Evolutionary conservation across 2,797 vertebrate genomes (phyloP), one percentile per base, ranked within the genome.

Genomic region (Anguilla megastoma): DNA sequence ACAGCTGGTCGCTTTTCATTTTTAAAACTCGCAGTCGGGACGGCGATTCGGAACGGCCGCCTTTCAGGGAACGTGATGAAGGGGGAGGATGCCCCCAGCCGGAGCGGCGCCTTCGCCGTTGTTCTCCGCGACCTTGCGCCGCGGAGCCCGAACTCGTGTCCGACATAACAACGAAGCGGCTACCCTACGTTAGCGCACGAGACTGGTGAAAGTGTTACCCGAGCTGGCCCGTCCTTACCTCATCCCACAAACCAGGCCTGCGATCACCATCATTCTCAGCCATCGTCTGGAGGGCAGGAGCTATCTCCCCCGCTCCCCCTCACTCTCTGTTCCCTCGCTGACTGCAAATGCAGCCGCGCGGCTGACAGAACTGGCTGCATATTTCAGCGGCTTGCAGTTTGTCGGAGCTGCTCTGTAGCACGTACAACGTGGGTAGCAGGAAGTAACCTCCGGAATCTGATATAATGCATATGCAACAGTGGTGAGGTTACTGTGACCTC

Each of bases 211-310:
- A 84, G 89, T 89, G 93, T 93, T 93, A 92, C 92, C 91, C 89
- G 93, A 93, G 91, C 91, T 89, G 86, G 86, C 89, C 90, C 90
- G 87, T 92, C 91, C 88, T 91, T 87, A 89, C 89, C 90, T 93
- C 90, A 90, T 93, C 92, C 88, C 88, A 85, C 90, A 45, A 86
- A 90, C 54, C 84, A 86, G 79, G 90, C 82, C 14, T 0, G 88
- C 93, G 91, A 92, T 95, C 93, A 93, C 92, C 93, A 92, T 92
- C 92, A 86, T 85, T 88, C 96, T 93, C 92, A 88, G 88, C 3
- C 87, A 87, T 52, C 84, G 90, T 91, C 93, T 79, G 89, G 58
- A 91, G 92, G 93, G 66, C 85, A 12, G 54, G 91, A 86, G 88
- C 88, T 86, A 24, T 91, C 90, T 89, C 87, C 89, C 48, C 90